Evolutionary conservation across 2,888 invertebrate species (phyloP).

Genomic region (Drosophila diplacantha): DNA sequence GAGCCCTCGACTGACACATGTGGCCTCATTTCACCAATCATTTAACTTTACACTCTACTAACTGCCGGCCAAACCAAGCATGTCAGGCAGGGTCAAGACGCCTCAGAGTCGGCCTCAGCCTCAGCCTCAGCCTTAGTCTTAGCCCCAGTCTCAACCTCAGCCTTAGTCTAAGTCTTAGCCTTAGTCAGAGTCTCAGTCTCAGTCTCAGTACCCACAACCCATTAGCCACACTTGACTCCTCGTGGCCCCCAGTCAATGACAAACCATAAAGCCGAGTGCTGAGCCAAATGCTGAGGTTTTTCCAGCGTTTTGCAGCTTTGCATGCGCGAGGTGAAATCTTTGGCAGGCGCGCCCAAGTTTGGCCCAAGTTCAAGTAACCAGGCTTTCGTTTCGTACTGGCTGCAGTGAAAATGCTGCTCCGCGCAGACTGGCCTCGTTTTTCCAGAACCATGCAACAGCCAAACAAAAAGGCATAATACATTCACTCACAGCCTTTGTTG

Average conservation of each 20-base stretch:
- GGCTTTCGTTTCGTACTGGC: constrained; percentile 35
- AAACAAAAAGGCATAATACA: constrained; percentile 11
- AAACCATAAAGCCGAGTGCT: constrained; percentile 23
- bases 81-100: constrained; percentile 66
- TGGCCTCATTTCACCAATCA: constrained; percentile 66
- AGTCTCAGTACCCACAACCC: constrained; percentile 34
- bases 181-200: constrained; percentile 3
- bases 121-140: constrained; percentile 9
- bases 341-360: constrained; percentile 37
- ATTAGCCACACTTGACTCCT: constrained; percentile 43
- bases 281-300: constrained; percentile 34
- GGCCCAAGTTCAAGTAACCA: constrained; percentile 51
- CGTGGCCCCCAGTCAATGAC: constrained; percentile 50
- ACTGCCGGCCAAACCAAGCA: constrained; percentile 53
- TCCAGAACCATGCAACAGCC: constrained; percentile 34
- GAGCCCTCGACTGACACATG: constrained; percentile 39
- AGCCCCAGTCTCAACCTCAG: constrained; percentile 5
- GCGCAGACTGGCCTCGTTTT: constrained; percentile 51
- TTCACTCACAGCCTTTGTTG: constrained; percentile 16
- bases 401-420: constrained; percentile 45
- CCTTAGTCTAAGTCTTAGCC: neutral
- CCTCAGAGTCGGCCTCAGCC: constrained; percentile 25
- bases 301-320: constrained; percentile 20
- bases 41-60: constrained; percentile 74
- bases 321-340: constrained; percentile 61